phyloP scores from a whole-genome alignment of 1,140 invertebrate species.

The Campodea augens region DNA sequence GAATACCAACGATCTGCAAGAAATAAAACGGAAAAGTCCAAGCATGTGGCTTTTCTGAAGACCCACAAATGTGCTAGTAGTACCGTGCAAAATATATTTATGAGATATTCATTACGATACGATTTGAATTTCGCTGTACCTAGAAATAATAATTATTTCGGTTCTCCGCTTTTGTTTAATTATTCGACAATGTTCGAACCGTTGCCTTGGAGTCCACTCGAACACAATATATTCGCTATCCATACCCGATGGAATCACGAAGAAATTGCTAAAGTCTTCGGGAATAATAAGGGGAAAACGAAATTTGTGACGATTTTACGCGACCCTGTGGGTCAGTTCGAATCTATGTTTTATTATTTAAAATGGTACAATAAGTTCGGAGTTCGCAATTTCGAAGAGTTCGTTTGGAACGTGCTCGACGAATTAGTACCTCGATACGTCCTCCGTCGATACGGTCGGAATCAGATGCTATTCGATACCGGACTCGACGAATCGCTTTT shows the following conservation, averaged over 20 bases:
- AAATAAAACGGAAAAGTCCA: no score
- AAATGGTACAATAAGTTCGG: not conserved
- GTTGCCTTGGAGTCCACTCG: constrained; percentile 4
- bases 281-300: constrained; percentile 2
- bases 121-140: constrained; percentile 25
- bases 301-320: constrained; percentile 11
- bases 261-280: constrained; percentile 5
- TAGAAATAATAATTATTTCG: constrained; percentile 18
- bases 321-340: constrained; percentile 9
- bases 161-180: constrained; percentile 16
- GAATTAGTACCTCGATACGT: not conserved
- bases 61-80: constrained; percentile 28
- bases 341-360: constrained; percentile 10
- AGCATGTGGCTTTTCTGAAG: constrained; percentile 23
- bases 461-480: no score
- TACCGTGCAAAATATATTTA: constrained; percentile 26
- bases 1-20: no score
- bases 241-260: constrained; percentile 10
- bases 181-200: constrained; percentile 13
- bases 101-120: constrained; percentile 21
- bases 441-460: no score
- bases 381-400: not conserved
- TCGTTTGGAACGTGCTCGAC: not conserved
- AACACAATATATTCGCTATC: constrained; percentile 12
- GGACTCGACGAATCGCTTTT: no score